Conservation (phyloP, 1,140 invertebrate genomes). For the Globodera ellingtonae region DNA sequence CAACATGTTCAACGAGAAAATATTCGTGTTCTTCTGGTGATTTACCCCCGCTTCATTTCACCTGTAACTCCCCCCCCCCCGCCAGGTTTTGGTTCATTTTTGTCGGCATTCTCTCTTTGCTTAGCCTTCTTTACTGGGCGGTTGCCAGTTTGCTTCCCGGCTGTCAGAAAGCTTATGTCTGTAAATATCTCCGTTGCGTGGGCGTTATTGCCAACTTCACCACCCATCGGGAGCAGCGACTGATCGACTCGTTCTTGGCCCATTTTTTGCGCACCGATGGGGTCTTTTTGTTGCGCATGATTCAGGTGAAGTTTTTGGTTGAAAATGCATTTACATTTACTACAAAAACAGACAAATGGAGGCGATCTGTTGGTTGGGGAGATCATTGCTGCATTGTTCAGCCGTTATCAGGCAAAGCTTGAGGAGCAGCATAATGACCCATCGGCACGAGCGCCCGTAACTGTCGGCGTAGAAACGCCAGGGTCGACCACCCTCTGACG, state of each 20-base stretch:
- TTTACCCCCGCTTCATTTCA: not conserved
- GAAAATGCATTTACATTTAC: not conserved
- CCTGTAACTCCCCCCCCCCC: not conserved
- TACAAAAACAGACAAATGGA: constrained; percentile 53
- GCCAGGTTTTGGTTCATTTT: constrained; percentile 63
- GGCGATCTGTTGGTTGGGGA: constrained; percentile 60
- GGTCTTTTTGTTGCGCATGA: constrained; percentile 64
- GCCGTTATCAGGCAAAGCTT: constrained; percentile 37
- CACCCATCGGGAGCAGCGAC: constrained; percentile 34
- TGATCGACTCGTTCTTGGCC: constrained; percentile 50
- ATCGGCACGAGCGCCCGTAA: not conserved
- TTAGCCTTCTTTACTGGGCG: constrained; percentile 61
- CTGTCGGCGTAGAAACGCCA: not conserved
- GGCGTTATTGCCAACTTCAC: constrained; percentile 38
- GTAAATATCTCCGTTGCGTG: constrained; percentile 50
- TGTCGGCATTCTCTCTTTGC: constrained; percentile 58
- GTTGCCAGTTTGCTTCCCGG: constrained; percentile 48
- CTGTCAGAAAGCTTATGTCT: constrained; percentile 45
- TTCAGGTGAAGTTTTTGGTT: constrained; percentile 52
- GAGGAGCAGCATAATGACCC: constrained; percentile 34
- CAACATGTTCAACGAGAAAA: constrained; percentile 79
- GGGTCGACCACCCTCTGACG: not conserved
- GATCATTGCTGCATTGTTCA: constrained; percentile 49
- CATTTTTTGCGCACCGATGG: constrained; percentile 66
- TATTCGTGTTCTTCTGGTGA: constrained; percentile 58